These are phyloP conservation scores for Potamarius usumacintae DNA, from an alignment of 2,113 vertebrate genomes.

Conservation along the genomic window DNA sequence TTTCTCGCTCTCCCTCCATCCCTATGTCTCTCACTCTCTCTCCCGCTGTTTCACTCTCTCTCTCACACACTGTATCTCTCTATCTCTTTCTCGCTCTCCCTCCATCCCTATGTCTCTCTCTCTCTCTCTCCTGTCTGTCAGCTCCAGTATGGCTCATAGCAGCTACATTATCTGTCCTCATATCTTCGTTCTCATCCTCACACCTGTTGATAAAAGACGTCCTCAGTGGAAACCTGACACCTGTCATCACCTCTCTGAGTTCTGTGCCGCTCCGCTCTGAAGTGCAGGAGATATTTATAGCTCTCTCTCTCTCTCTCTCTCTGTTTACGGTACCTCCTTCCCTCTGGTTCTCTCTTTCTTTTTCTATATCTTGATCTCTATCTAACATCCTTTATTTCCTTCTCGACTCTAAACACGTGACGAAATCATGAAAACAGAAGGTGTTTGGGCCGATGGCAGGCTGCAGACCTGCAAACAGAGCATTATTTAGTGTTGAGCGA, in stretches of 20 bases:
- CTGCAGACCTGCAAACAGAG: neutral
- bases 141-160: slow-evolving; percentile 50
- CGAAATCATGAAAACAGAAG: slow-evolving; percentile 5
- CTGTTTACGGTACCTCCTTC: neutral
- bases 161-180: slow-evolving; percentile 60
- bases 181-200: slow-evolving; percentile 73
- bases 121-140: slow-evolving; percentile 1
- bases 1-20: neutral
- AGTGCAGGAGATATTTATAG: slow-evolving; percentile 19
- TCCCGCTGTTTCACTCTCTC: neutral
- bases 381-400: neutral
- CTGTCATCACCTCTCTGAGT: slow-evolving; percentile 64
- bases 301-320: slow-evolving; percentile 29
- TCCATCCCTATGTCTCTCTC: neutral
- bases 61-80: neutral
- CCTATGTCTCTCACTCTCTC: neutral
- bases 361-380: neutral
- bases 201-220: slow-evolving; percentile 79
- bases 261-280: slow-evolving; percentile 29
- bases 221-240: slow-evolving; percentile 58
- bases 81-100: neutral
- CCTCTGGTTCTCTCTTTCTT: neutral
- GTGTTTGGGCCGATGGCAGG: neutral
- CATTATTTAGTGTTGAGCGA: neutral
- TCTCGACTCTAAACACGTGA: neutral